phyloP scores from a whole-genome alignment of 2,113 vertebrate species.

The Pipa parva region DNA sequence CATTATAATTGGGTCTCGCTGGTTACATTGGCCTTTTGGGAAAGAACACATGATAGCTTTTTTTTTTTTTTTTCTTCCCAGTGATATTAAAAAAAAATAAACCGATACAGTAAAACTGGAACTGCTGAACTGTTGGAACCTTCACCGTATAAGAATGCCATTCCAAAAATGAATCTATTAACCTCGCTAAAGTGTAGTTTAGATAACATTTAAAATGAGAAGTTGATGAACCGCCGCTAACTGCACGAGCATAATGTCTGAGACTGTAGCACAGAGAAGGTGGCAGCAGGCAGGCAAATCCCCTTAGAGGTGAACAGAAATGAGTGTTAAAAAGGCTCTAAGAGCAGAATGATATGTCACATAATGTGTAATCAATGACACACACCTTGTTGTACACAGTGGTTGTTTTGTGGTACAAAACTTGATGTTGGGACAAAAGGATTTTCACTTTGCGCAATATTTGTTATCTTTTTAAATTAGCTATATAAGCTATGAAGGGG shows the following conservation, averaged over 20 bases:
- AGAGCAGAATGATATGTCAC: too few relatives aligned
- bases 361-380: too few relatives aligned
- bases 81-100: constrained; percentile 12
- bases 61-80: constrained; percentile 16
- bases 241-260: constrained; percentile 27
- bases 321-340: too few relatives aligned
- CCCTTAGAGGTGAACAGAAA: too few relatives aligned
- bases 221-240: constrained; percentile 37
- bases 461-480: too few relatives aligned
- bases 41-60: constrained; percentile 13
- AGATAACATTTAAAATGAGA: constrained; percentile 40
- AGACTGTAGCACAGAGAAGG: constrained; percentile 25
- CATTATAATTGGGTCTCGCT: background rate
- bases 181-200: constrained; percentile 38
- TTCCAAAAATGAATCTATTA: constrained; percentile 41
- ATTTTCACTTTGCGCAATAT: too few relatives aligned
- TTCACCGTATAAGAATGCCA: constrained; percentile 7
- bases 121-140: constrained; percentile 33
- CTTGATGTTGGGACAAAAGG: too few relatives aligned
- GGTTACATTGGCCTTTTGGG: constrained; percentile 10
- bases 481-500: too few relatives aligned
- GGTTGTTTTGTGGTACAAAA: too few relatives aligned
- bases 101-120: constrained; percentile 30
- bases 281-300: too few relatives aligned
- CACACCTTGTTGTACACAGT: too few relatives aligned